phyloP scores from a whole-genome alignment of 2,797 vertebrate genomes.

The Siniperca scherzeri region DNA sequence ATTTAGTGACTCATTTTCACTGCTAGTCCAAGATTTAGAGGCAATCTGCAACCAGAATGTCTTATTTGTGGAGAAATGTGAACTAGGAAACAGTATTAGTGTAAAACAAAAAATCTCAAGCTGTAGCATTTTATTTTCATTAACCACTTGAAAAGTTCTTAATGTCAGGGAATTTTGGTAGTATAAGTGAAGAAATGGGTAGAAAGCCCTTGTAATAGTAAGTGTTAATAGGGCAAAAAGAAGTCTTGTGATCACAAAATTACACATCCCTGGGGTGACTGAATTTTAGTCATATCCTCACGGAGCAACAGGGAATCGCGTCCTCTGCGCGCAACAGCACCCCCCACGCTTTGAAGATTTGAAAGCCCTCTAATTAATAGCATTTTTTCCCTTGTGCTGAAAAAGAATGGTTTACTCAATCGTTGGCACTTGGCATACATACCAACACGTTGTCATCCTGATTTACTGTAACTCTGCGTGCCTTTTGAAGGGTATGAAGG shows the following conservation, averaged over 20 bases:
- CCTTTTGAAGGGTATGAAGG: conserved; percentile 75
- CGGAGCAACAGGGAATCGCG: conserved; percentile 80
- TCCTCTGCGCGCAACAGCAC: conserved; percentile 64
- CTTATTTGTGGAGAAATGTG: conserved; percentile 23
- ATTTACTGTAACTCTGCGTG: conserved; percentile 83
- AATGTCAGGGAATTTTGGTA: conserved; percentile 28
- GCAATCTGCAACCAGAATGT: conserved; percentile 15
- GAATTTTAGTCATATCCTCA: conserved; percentile 84
- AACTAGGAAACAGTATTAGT: neutral
- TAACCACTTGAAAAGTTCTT: conserved; percentile 6
- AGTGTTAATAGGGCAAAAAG: conserved; percentile 63
- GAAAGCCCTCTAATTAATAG: conserved; percentile 87
- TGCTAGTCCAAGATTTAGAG: conserved; percentile 24
- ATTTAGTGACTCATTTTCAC: conserved; percentile 32
- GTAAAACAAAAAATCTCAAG: neutral
- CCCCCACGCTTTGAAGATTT: conserved; percentile 84
- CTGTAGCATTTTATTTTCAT: conserved; percentile 15
- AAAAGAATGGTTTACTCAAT: conserved; percentile 84
- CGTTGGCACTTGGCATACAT: conserved; percentile 85
- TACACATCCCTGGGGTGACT: conserved; percentile 74
- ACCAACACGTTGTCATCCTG: conserved; percentile 85
- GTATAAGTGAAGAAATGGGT: conserved; percentile 21
- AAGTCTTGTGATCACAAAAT: conserved; percentile 72
- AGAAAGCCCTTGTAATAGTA: conserved; percentile 42
- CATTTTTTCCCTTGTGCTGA: conserved; percentile 74